Evolutionary conservation across 2,797 vertebrate genomes (phyloP).

Genomic region (Dromococcyx pavoninus): DNA sequence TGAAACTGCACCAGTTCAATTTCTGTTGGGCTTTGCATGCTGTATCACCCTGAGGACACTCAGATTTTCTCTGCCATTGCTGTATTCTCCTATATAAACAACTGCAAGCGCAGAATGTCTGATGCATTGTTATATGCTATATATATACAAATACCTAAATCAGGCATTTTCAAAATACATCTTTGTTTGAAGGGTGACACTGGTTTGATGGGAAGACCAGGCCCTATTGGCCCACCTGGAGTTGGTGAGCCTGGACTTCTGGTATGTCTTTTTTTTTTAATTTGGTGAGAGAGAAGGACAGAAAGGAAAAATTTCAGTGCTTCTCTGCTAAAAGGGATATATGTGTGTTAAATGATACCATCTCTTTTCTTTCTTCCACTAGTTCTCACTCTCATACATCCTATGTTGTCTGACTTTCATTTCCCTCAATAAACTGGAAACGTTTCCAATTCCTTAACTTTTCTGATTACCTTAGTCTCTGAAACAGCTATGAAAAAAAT

Average conservation of each 20-base stretch:
- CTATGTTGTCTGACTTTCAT: background rate
- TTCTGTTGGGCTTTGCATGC: background rate
- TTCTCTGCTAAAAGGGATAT: background rate
- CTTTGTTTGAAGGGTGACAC: constrained; percentile 82
- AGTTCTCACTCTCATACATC: background rate
- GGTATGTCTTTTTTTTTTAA: constrained; percentile 75
- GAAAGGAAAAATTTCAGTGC: background rate
- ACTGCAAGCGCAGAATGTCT: background rate
- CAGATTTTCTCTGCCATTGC: background rate
- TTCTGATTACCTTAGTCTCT: background rate
- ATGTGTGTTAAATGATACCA: background rate
- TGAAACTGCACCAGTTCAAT: background rate
- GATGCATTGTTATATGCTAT: background rate
- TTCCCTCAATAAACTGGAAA: background rate
- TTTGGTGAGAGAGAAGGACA: background rate
- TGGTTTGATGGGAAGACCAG: constrained; percentile 84
- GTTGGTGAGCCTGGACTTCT: constrained; percentile 83
- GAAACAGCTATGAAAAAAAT: background rate
- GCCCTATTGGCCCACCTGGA: constrained; percentile 85
- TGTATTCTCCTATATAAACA: background rate
- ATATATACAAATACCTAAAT: background rate
- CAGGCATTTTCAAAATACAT: background rate
- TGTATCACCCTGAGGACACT: background rate
- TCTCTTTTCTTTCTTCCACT: background rate
- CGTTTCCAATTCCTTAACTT: background rate